Evolutionary conservation across 2,888 invertebrate genomes (phyloP), one percentile per base, ranked within the genome.

Genomic region (Steinernema hermaphroditum): DNA sequence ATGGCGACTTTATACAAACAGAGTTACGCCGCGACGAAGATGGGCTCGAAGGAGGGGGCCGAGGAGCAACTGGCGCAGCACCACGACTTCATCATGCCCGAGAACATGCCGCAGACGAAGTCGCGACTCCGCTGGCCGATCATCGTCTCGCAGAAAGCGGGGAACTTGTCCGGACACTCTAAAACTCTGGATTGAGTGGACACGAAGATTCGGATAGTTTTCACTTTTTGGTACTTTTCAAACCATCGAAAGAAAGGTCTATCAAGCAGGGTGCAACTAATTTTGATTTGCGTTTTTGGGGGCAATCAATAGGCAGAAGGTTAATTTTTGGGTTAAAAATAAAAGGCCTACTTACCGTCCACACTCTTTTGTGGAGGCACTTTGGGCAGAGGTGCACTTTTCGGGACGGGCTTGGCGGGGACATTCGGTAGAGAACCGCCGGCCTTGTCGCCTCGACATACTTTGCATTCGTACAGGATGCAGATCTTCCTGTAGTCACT

Each of bases 401-500:
- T 37, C 46, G 46, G 2, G n/a, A 46, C 8, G 6, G 46, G 46
- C 4, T 6, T 54, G 27, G 29, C 16, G 14, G 62, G 9, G 12
- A 62, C 12, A 1, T 34, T 34, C 32, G 62, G 54, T 14, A 54
- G 54, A 2, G 62, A 27, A 32, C 62, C 8, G 62, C 32, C 32
- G 14, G 34, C 27, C 19, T 72, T 69, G 37, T 77, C 72, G 29
- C 74, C 68, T 76, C 77, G 77, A 68, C 81, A 81, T 14, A 57
- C 68, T 8, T 68, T 24, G 70, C 81, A 81, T 9, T 76, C 74
- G 72, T 84, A 84, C 24, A 83, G 76, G 2, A 78, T 75, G 75
- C 84, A 84, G 43, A 84, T 76, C 73, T 84, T 84, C 6, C 72
- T 74, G 73, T 83, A 84, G 73, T 84, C 84, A 50, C 78, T 77